Conservation (phyloP, 2,888 invertebrate genomes). For the Nephrotoma guestfalica region DNA sequence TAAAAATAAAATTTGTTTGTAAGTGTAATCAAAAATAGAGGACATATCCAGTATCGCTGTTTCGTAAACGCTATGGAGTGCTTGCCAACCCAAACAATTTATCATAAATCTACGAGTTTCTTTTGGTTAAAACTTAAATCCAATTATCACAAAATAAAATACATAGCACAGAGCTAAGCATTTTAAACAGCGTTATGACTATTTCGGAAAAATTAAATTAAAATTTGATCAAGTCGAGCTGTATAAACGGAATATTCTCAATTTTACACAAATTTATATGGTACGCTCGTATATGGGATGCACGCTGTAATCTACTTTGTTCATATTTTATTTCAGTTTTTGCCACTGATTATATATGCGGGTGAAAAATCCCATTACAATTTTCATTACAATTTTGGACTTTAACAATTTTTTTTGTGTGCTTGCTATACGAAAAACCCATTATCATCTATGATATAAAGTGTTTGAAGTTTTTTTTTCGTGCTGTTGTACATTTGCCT, state of each 20-base stretch:
- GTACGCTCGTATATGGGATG: neutral
- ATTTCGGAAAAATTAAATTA: neutral
- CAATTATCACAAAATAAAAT: neutral
- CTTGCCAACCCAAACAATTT: neutral
- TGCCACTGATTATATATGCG: neutral
- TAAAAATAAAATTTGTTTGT: neutral
- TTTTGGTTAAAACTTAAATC: neutral
- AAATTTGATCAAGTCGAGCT: neutral
- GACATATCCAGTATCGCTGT: neutral
- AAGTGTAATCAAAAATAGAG: neutral
- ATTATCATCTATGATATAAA: neutral
- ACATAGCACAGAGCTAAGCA: neutral
- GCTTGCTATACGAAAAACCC: neutral
- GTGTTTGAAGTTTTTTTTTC: neutral
- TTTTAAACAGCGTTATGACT: neutral
- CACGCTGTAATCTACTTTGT: neutral
- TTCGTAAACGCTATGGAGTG: neutral
- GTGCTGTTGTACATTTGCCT: neutral
- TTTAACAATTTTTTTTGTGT: neutral
- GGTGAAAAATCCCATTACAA: neutral
- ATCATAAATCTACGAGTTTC: neutral
- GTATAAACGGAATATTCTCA: neutral
- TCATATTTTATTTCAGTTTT: neutral
- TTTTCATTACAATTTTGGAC: neutral
- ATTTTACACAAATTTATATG: neutral